A percentile compares a stretch with the other conserved stretches of the same genome.
Evolutionary conservation across 1,140 invertebrate genomes (phyloP).

Genomic region (Piezodorus guildinii): DNA sequence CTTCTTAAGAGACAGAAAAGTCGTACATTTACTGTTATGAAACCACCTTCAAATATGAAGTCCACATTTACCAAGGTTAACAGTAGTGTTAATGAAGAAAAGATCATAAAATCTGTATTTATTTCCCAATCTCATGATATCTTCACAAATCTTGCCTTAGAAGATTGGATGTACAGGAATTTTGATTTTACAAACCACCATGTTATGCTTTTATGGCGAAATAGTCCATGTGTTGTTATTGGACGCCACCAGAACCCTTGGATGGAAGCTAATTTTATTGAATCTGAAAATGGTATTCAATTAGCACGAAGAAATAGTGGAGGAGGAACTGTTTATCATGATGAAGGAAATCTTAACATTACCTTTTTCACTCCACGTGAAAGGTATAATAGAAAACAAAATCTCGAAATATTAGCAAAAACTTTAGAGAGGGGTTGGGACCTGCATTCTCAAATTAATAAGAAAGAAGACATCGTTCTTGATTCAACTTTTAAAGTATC

Average conservation of each 20-base stretch:
- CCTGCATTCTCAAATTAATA: slow-evolving; percentile 57
- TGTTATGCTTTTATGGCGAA: slow-evolving; percentile 79
- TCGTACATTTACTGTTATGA: not conserved
- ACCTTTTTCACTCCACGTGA: slow-evolving; percentile 74
- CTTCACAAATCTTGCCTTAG: slow-evolving; percentile 81
- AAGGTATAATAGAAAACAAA: slow-evolving; percentile 68
- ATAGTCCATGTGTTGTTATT: slow-evolving; percentile 86
- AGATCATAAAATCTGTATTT: slow-evolving; percentile 65
- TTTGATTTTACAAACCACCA: slow-evolving; percentile 69
- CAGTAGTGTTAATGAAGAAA: slow-evolving; percentile 19
- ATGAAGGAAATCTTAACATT: slow-evolving; percentile 83
- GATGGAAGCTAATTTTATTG: slow-evolving; percentile 66
- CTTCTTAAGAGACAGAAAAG: slow-evolving; percentile 2
- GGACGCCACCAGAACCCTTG: slow-evolving; percentile 96
- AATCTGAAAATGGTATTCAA: slow-evolving; percentile 48
- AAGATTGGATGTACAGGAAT: slow-evolving; percentile 88
- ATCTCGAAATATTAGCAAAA: slow-evolving; percentile 71
- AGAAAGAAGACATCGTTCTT: slow-evolving; percentile 72
- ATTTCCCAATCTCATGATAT: slow-evolving; percentile 85
- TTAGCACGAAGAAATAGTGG: slow-evolving; percentile 84
- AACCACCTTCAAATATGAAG: not conserved
- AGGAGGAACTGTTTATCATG: slow-evolving; percentile 95
- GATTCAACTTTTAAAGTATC: slow-evolving; percentile 69
- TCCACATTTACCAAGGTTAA: not conserved
- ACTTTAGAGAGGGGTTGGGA: slow-evolving; percentile 68